Percentiles rank a stretch among this genome's conserved stretches.
These are phyloP conservation scores for Dendroctonus ponderosae DNA, from an alignment of 1,140 invertebrate species.

Conservation along the genomic window DNA sequence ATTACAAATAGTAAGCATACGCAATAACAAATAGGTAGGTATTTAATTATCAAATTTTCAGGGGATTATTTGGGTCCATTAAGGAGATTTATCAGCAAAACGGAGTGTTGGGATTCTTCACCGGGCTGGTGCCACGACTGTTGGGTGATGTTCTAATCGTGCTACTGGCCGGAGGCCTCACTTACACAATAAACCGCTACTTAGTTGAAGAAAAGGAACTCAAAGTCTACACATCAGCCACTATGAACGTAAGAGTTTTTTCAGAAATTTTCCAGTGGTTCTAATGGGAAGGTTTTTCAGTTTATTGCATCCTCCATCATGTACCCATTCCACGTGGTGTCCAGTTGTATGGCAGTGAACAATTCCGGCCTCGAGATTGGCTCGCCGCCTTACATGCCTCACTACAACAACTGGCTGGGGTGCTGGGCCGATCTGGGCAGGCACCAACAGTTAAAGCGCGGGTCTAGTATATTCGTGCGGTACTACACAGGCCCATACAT, in stretches of 20 bases:
- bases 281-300: constrained; percentile 53
- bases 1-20: background rate
- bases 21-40: background rate
- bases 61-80: constrained; percentile 70
- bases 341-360: constrained; percentile 82
- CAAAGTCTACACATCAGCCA: constrained; percentile 60
- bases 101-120: constrained; percentile 81
- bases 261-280: background rate
- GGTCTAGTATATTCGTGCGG: constrained; percentile 77
- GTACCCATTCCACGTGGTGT: constrained; percentile 85
- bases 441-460: constrained; percentile 76
- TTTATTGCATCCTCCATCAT: constrained; percentile 73
- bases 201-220: constrained; percentile 72
- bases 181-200: constrained; percentile 77
- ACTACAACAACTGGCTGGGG: constrained; percentile 72
- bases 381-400: constrained; percentile 75
- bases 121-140: constrained; percentile 77
- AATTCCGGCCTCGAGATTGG: constrained; percentile 74
- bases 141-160: constrained; percentile 75
- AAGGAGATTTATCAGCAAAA: constrained; percentile 77
- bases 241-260: constrained; percentile 57
- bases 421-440: constrained; percentile 75
- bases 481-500: constrained; percentile 69
- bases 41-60: constrained; percentile 46
- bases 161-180: constrained; percentile 67